Conservation (phyloP, 2,888 invertebrate genomes). For the Trichacis sp. region DNA sequence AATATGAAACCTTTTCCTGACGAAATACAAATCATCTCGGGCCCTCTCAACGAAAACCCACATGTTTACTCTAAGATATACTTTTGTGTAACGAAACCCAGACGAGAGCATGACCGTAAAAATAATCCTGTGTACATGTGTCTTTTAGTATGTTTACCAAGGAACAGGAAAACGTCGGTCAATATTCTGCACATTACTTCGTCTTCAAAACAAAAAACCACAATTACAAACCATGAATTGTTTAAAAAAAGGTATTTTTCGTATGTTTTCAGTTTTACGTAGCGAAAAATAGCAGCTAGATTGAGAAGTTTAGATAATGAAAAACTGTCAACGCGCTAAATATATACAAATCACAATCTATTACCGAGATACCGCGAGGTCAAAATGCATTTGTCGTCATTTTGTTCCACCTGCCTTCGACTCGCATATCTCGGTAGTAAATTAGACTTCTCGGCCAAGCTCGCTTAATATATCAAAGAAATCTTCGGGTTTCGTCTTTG, state of each 20-base stretch:
- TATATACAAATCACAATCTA: constrained; percentile 2
- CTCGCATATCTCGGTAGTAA: constrained; percentile 52
- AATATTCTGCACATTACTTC: constrained; percentile 4
- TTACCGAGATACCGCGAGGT: neutral
- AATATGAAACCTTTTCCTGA: neutral
- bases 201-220: too few relatives aligned
- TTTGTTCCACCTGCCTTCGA: constrained; percentile 46
- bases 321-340: neutral
- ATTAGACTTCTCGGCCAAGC: constrained; percentile 45
- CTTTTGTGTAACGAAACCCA: constrained; percentile 38
- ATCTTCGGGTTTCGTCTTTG: constrained; percentile 24
- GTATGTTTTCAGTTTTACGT: neutral
- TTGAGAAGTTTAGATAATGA: too few relatives aligned
- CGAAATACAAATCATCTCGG: neutral
- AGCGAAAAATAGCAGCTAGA: too few relatives aligned
- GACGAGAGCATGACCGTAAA: constrained; percentile 15
- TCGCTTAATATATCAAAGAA: constrained; percentile 44
- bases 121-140: constrained; percentile 38
- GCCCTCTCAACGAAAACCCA: constrained; percentile 6
- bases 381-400: constrained; percentile 4
- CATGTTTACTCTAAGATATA: constrained; percentile 34
- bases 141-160: constrained; percentile 7
- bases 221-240: too few relatives aligned
- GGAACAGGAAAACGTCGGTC: constrained; percentile 2
- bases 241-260: too few relatives aligned